Conservation (phyloP, 1,140 invertebrate genomes). For the Maconellicoccus hirsutus region DNA sequence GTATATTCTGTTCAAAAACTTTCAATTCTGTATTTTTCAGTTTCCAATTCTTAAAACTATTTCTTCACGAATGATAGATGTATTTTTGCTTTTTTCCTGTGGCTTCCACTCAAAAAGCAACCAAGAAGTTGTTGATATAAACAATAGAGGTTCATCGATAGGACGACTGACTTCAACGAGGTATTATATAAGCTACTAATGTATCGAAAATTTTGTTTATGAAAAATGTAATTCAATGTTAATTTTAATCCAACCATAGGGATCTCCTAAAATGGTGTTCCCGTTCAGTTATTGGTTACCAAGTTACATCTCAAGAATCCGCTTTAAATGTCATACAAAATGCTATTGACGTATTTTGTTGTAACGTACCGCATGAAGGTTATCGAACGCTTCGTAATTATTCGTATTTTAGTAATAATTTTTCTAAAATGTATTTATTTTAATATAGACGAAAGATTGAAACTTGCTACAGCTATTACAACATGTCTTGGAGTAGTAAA, state of each 20-base stretch:
- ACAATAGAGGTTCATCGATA: conserved; percentile 29
- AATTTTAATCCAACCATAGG: conserved; percentile 37
- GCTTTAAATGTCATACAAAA: conserved; percentile 72
- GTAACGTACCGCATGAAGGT: conserved; percentile 50
- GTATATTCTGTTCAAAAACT: neutral
- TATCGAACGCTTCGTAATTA: no score
- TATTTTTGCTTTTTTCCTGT: conserved; percentile 68
- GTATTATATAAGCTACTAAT: conserved; percentile 26
- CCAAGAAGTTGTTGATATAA: conserved; percentile 30
- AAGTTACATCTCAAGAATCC: conserved; percentile 58
- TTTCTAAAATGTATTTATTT: no score
- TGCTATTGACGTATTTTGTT: conserved; percentile 83
- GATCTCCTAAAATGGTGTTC: conserved; percentile 90
- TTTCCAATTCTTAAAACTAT: conserved; percentile 65
- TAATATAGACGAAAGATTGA: conserved; percentile 43
- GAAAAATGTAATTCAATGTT: no score
- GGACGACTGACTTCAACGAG: conserved; percentile 55
- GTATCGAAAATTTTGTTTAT: no score
- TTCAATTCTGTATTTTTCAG: conserved; percentile 31
- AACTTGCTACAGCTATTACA: conserved; percentile 59
- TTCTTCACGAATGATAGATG: conserved; percentile 62
- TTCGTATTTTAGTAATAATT: no score
- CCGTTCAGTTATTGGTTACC: conserved; percentile 59
- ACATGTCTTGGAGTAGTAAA: conserved; percentile 71
- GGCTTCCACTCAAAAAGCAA: conserved; percentile 43